A percentile compares a stretch with the other conserved stretches of the same genome.
Evolutionary conservation across 2,888 invertebrate genomes (phyloP).

Genomic region (Aradus depressus): DNA sequence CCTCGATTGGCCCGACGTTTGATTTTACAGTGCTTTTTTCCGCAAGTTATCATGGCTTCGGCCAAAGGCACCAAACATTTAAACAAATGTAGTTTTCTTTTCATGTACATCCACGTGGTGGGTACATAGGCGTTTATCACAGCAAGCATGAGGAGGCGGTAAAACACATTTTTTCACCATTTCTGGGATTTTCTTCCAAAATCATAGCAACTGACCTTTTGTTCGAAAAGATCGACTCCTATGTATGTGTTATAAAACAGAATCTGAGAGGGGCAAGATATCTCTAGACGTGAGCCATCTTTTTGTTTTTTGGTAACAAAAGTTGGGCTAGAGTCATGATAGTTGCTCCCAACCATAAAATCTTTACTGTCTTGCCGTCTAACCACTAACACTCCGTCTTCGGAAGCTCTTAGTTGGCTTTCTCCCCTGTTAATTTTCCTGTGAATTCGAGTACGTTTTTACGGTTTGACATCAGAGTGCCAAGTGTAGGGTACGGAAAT

Average conservation of each 20-base stretch:
- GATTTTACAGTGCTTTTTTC: conserved; percentile 8
- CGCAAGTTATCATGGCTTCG: conserved; percentile 18
- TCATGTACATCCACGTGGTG: conserved; percentile 16
- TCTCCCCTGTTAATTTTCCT: conserved; percentile 25
- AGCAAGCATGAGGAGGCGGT: conserved; percentile 30
- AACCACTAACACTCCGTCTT: conserved; percentile 27
- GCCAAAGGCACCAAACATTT: conserved; percentile 22
- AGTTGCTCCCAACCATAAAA: conserved; percentile 32
- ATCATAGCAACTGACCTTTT: conserved; percentile 31
- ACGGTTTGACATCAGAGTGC: conserved; percentile 29
- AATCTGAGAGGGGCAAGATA: conserved; percentile 28
- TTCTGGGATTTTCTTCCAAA: conserved; percentile 32
- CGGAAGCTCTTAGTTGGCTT: conserved; percentile 9
- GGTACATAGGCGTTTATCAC: conserved; percentile 32
- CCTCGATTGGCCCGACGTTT: conserved; percentile 16
- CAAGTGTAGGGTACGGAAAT: conserved; percentile 26
- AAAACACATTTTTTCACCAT: conserved; percentile 33
- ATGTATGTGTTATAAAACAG: conserved; percentile 29
- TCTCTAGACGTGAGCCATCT: conserved; percentile 30
- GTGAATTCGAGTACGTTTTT: conserved; percentile 25
- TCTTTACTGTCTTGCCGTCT: conserved; percentile 33
- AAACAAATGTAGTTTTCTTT: conserved; percentile 19
- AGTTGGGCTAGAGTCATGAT: conserved; percentile 23
- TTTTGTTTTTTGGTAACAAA: conserved; percentile 29
- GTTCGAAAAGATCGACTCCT: conserved; percentile 33